Evolutionary conservation across 2,797 vertebrate species (phyloP).

Genomic region (Galago senegalensis): DNA sequence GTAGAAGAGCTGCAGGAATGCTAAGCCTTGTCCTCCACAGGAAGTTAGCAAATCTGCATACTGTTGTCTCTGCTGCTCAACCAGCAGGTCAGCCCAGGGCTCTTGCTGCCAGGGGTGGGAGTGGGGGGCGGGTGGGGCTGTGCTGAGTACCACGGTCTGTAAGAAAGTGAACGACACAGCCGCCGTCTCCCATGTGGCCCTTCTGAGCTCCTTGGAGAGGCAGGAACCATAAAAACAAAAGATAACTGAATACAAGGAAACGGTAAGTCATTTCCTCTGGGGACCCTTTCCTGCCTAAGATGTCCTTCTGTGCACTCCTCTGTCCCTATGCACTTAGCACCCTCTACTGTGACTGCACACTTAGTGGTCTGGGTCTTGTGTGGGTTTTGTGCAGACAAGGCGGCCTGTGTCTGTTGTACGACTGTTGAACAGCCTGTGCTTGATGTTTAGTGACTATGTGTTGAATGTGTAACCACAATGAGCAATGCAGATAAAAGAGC

Average conservation of each 20-base stretch:
- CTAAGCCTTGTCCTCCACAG: neutral
- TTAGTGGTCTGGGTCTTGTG: neutral
- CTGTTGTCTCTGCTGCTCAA: neutral
- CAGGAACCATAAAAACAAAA: neutral
- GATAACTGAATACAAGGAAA: neutral
- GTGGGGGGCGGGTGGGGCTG: neutral
- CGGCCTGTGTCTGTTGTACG: neutral
- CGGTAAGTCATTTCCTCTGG: neutral
- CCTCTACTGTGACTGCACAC: neutral
- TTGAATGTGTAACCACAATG: neutral
- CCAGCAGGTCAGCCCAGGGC: too few relatives aligned
- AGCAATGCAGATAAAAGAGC: neutral
- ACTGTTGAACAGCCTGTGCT: neutral
- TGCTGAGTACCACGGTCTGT: neutral
- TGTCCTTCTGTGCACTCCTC: too few relatives aligned
- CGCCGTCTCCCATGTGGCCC: neutral
- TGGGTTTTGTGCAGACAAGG: neutral
- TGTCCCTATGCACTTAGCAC: fast-evolving
- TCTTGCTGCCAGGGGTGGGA: neutral
- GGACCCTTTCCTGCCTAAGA: neutral
- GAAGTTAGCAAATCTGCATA: neutral
- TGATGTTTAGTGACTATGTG: neutral
- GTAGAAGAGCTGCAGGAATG: neutral
- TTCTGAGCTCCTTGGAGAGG: neutral
- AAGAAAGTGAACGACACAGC: neutral